Evolutionary conservation across 92 coral and sea anemone genomes (phyloP).

Genomic region (Siderastrea siderea): DNA sequence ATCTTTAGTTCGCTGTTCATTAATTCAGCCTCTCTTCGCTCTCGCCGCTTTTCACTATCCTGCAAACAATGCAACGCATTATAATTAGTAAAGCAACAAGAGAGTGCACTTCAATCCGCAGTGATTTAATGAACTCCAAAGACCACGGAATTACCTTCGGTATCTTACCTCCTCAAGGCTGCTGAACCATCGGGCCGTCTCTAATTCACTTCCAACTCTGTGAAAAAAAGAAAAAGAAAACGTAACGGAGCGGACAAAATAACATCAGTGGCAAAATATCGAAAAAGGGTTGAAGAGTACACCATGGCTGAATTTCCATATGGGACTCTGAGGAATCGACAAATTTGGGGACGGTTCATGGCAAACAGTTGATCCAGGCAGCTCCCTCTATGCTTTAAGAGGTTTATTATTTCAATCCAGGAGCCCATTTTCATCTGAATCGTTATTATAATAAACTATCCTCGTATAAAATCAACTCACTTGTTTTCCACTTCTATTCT

Average conservation of each 20-base stretch:
- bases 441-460: background rate
- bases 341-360: no score
- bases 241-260: background rate
- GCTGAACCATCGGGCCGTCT: constrained; percentile 74
- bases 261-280: background rate
- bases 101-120: no score
- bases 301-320: no score
- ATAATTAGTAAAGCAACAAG: background rate
- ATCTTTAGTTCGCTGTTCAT: constrained; percentile 59
- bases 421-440: no score
- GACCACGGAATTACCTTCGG: background rate
- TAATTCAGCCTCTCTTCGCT: constrained; percentile 40
- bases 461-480: constrained; percentile 11
- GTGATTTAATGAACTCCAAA: no score
- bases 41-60: constrained; percentile 67
- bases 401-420: no score
- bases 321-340: no score
- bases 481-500: constrained; percentile 45
- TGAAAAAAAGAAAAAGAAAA: background rate
- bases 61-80: background rate
- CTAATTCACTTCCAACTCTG: constrained; percentile 67
- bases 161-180: constrained; percentile 65
- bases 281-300: no score
- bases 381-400: no score
- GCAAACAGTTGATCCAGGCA: no score